A percentile compares a stretch with the other conserved stretches of the same genome.
Conservation (phyloP, 2,888 invertebrate genomes). For the Crossocerus cetratus region DNA sequence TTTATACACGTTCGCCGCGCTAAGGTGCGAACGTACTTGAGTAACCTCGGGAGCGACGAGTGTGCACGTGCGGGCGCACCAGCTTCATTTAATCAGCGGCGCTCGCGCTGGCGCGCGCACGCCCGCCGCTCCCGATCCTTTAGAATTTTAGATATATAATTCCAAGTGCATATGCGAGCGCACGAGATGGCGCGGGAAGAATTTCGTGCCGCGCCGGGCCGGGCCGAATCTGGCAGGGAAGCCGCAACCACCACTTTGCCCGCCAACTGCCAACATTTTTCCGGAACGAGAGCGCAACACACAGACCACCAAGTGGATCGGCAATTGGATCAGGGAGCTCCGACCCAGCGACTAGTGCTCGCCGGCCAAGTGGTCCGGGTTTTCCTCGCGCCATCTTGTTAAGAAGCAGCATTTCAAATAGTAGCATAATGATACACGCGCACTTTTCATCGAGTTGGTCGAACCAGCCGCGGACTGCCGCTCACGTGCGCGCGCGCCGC, state of each 20-base stretch:
- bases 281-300: not conserved
- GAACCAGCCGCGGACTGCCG: constrained; percentile 56
- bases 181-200: constrained; percentile 54
- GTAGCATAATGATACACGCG: constrained; percentile 38
- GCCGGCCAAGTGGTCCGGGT: constrained; percentile 26
- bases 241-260: not conserved
- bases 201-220: constrained; percentile 36
- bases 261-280: not conserved
- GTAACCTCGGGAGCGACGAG: constrained; percentile 52
- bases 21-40: constrained; percentile 59
- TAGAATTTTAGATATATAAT: constrained; percentile 41
- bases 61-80: constrained; percentile 12
- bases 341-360: not conserved
- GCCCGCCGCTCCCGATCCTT: constrained; percentile 46
- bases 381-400: constrained; percentile 56
- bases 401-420: constrained; percentile 45
- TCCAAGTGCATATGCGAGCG: constrained; percentile 32
- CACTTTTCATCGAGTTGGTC: constrained; percentile 76
- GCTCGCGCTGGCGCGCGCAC: constrained; percentile 16
- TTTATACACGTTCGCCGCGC: constrained; percentile 66
- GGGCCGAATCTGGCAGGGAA: not conserved
- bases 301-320: not conserved
- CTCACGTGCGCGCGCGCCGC: constrained; percentile 30
- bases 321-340: not conserved
- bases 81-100: too few species aligned